Evolutionary conservation across 2,888 invertebrate species (phyloP), one percentile per base, ranked within the genome.

Genomic region (Sycophila texana): DNA sequence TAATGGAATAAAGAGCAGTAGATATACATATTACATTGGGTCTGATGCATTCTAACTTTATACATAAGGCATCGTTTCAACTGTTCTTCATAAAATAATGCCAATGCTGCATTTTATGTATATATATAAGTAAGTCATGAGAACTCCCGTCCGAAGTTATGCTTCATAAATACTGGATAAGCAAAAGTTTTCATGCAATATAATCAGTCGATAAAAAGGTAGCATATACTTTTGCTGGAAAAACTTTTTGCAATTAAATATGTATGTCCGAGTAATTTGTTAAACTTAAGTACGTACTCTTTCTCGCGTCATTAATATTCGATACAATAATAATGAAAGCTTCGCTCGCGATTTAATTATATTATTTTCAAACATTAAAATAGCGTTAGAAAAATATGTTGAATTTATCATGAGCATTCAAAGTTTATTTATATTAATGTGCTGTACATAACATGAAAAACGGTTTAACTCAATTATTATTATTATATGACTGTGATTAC

Each of bases 101-200:
- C 53, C 63, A 47, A 60, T 55, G 49, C 49, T 14, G 18, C 20
- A 53, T 65, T 22, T 63, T 65, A 60, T 49, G 22, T 71, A 71
- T 53, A 20, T 60, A 75, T 65, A 55, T 67, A 77, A 68, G 68
- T 61, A 75, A 68, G 51, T 71, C 65, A 71, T 57, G 18, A 49
- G 60, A 78, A 71, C 63, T 60, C 63, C 61, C 20, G 51, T 49
- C 63, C 70, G 57, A 68, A 79, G 74, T 74, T 74, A 63, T 57
- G 39, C 63, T 51, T 72, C 30, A 74, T 79, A 63, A 74, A 79
- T 78, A 68, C 18, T 74, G 51, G 7, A 74, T 74, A 49, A 74
- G 70, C 14, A 1, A 53, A 70, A 68, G 68, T 79, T 79, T 78
- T 74, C 26, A 16, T 58, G 53, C 66, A 67, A 72, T 58, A 65